Percentiles rank a stretch among this genome's conserved stretches.
phyloP scores from a whole-genome alignment of 2,888 invertebrate genomes.

The Aspidiotus rigidus region DNA sequence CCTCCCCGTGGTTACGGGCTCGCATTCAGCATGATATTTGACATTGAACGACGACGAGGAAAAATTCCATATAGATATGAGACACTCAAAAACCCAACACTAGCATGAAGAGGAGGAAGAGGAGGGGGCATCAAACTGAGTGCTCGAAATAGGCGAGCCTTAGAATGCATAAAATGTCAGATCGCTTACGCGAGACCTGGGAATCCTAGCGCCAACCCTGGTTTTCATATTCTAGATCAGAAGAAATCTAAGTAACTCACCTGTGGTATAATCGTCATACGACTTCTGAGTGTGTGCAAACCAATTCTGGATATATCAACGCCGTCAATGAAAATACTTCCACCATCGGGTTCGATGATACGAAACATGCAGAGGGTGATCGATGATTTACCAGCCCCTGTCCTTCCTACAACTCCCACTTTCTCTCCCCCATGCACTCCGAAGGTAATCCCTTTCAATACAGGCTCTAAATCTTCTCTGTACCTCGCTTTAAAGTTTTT shows the following conservation, averaged over 20 bases:
- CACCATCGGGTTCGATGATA: slow-evolving; percentile 74
- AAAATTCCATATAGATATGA: no score
- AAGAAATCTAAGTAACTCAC: slow-evolving; percentile 36
- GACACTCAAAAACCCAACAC: no score
- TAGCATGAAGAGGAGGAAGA: no score
- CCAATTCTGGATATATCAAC: slow-evolving; percentile 72
- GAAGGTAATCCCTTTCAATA: slow-evolving; percentile 70
- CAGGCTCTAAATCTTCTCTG: slow-evolving; percentile 75
- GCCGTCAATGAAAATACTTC: slow-evolving; percentile 73
- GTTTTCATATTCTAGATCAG: no score
- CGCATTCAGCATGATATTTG: no score
- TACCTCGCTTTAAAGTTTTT: slow-evolving; percentile 76
- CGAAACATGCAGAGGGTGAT: slow-evolving; percentile 79
- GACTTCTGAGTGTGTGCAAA: slow-evolving; percentile 70
- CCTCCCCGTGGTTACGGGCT: no score
- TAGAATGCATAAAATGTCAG: no score
- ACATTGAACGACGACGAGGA: no score
- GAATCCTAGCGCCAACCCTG: no score
- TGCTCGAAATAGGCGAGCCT: no score
- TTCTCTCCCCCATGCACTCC: slow-evolving; percentile 74
- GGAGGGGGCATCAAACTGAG: no score
- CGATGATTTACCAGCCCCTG: slow-evolving; percentile 87
- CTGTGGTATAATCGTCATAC: slow-evolving; percentile 47
- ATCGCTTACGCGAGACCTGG: no score
- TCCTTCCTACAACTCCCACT: slow-evolving; percentile 67